Percentiles rank a stretch among this genome's conserved stretches.
Evolutionary conservation across 2,113 vertebrate species (phyloP).

Genomic region (Miniopterus natalensis): DNA sequence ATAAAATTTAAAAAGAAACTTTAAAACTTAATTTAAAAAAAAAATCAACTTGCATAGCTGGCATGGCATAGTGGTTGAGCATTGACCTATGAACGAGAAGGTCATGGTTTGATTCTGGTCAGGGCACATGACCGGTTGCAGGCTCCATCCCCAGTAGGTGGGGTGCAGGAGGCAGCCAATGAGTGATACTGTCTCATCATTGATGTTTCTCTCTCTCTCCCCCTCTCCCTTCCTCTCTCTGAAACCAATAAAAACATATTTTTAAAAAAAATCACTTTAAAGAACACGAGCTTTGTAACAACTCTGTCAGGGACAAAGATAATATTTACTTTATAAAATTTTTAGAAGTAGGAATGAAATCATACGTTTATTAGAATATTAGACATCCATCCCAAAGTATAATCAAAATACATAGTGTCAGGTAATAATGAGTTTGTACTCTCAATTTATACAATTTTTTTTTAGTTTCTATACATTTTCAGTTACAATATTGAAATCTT

Average conservation of each 20-base stretch:
- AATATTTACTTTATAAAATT: slow-evolving; percentile 44
- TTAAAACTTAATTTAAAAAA: slow-evolving; percentile 24
- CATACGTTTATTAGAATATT: neutral
- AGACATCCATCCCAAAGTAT: neutral
- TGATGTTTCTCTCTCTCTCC: too few relatives aligned
- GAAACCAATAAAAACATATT: too few relatives aligned
- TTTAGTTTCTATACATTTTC: slow-evolving; percentile 16
- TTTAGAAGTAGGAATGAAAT: slow-evolving; percentile 33
- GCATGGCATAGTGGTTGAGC: too few relatives aligned
- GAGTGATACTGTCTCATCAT: too few relatives aligned
- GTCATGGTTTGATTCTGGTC: too few relatives aligned
- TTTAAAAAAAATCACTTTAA: neutral
- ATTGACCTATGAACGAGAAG: too few relatives aligned
- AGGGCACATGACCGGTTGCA: too few relatives aligned
- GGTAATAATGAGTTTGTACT: neutral
- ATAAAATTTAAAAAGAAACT: slow-evolving; percentile 43
- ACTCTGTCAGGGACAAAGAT: slow-evolving; percentile 22
- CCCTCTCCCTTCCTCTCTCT: too few relatives aligned
- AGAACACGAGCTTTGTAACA: neutral
- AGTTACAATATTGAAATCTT: slow-evolving; percentile 17
- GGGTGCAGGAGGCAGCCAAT: too few relatives aligned
- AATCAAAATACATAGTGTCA: neutral
- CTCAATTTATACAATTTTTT: neutral
- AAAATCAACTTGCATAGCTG: neutral
- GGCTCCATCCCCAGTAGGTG: too few relatives aligned